Evolutionary conservation across 2,888 invertebrate species (phyloP).

Genomic region (Drosophila prolongata): DNA sequence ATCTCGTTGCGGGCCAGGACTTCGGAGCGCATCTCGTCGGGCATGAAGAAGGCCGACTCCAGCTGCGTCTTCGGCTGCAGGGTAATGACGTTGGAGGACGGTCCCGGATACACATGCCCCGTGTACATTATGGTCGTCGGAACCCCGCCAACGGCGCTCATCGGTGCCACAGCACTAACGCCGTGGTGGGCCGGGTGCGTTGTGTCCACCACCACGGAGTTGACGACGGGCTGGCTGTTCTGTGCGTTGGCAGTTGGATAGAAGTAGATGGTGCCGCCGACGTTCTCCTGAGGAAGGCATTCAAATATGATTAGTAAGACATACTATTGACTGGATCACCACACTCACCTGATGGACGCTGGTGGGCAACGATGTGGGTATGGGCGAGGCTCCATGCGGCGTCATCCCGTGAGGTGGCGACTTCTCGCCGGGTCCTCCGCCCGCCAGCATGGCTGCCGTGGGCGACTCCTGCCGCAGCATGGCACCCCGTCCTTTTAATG

Average conservation of each 20-base stretch:
- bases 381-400: slow-evolving; percentile 85
- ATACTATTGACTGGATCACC: too few species aligned
- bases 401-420: slow-evolving; percentile 85
- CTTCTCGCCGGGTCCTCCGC: slow-evolving; percentile 77
- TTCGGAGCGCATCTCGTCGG: slow-evolving; percentile 90
- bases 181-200: slow-evolving; percentile 73
- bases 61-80: slow-evolving; percentile 84
- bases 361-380: slow-evolving; percentile 82
- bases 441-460: slow-evolving; percentile 71
- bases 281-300: slow-evolving; percentile 88
- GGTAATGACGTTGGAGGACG: slow-evolving; percentile 84
- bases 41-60: slow-evolving; percentile 91
- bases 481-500: slow-evolving; percentile 77
- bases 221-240: slow-evolving; percentile 80
- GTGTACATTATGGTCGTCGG: slow-evolving; percentile 80
- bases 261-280: slow-evolving; percentile 97
- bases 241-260: slow-evolving; percentile 88
- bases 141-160: slow-evolving; percentile 60
- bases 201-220: slow-evolving; percentile 76
- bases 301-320: slow-evolving; percentile 9
- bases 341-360: slow-evolving; percentile 84
- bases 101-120: slow-evolving; percentile 84
- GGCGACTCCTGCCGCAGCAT: slow-evolving; percentile 82
- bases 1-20: slow-evolving; percentile 84
- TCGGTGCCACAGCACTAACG: slow-evolving; percentile 70